Conservation (phyloP, 2,888 invertebrate genomes). For the Apamea crenata region DNA sequence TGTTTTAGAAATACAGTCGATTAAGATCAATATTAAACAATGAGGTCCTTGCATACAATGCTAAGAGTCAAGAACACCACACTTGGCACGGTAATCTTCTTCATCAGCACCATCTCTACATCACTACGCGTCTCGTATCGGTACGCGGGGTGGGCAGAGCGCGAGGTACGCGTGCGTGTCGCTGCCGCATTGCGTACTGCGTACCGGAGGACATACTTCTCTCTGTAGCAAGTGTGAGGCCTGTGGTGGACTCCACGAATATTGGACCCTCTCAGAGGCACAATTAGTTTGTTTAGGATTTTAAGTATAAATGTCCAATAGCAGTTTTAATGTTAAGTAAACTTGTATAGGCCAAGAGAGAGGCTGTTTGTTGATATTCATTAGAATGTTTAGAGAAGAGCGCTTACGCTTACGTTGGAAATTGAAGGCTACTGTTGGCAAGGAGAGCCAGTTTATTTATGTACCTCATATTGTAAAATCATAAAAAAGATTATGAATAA, state of each 20-base stretch:
- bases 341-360: slow-evolving; percentile 26
- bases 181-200: slow-evolving; percentile 42
- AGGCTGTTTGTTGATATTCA: background rate
- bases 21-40: background rate
- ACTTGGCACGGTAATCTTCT: background rate
- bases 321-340: slow-evolving; percentile 37
- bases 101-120: background rate
- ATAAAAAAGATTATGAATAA: background rate
- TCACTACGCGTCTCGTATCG: background rate
- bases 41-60: background rate
- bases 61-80: background rate
- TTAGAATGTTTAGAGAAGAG: slow-evolving; percentile 11
- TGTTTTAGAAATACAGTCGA: no score
- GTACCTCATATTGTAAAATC: background rate
- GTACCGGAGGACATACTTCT: background rate
- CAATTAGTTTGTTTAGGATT: slow-evolving; percentile 43
- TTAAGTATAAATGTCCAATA: slow-evolving; percentile 45
- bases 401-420: slow-evolving; percentile 8
- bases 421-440: background rate
- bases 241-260: background rate
- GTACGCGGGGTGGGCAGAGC: slow-evolving; percentile 26
- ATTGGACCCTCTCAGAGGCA: background rate
- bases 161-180: slow-evolving; percentile 45
- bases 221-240: background rate
- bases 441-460: background rate